A percentile compares a stretch with the other conserved stretches of the same genome.
phyloP scores from a whole-genome alignment of 2,797 vertebrate genomes.

The Mallotus villosus region DNA sequence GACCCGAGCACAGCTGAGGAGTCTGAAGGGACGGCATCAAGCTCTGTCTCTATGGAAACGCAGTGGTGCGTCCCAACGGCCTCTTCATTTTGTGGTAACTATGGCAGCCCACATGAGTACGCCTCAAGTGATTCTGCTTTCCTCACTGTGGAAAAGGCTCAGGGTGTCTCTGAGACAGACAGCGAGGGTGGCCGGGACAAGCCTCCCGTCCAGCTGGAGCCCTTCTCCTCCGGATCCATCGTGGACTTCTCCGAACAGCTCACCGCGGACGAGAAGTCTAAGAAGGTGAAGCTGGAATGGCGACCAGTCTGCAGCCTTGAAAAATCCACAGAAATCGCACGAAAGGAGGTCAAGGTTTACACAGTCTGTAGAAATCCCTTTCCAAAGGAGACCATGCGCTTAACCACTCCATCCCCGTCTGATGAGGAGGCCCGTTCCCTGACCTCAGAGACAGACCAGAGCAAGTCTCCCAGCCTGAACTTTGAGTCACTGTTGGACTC shows the following conservation, averaged over 20 bases:
- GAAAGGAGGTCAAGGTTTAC: neutral
- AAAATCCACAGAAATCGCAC: neutral
- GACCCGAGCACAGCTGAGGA: too few species aligned
- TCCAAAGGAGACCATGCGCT: neutral
- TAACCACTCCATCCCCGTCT: neutral
- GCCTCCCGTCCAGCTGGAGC: neutral
- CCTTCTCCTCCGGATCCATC: neutral
- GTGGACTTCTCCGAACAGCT: neutral
- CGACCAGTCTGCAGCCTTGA: neutral
- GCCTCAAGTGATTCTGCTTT: neutral
- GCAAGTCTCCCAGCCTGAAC: neutral
- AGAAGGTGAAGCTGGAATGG: neutral
- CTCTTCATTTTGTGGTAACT: neutral
- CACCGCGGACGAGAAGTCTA: neutral
- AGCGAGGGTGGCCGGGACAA: neutral
- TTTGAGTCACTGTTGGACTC: neutral
- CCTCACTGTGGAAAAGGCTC: neutral
- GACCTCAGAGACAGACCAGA: neutral
- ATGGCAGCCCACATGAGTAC: neutral
- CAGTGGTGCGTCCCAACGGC: neutral
- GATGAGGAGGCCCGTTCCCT: neutral
- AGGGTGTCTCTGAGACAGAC: neutral
- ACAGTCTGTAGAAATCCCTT: slow-evolving; percentile 3
- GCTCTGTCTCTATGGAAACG: too few species aligned
- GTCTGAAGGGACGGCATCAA: too few species aligned